Conservation (phyloP, 2,113 vertebrate species). For the Rana temporaria region DNA sequence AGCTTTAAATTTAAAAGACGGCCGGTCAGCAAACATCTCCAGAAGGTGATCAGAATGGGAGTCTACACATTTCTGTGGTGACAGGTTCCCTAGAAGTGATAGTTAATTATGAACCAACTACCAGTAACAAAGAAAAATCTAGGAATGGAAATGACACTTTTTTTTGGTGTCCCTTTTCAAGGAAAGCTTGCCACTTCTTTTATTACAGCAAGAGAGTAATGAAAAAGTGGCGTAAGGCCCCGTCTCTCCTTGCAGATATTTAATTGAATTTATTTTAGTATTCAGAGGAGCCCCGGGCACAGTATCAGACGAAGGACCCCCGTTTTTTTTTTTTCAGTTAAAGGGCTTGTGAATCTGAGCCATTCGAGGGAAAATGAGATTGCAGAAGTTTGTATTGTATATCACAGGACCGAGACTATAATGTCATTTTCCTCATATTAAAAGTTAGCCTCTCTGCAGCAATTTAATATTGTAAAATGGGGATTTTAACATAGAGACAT, state of each 20-base stretch:
- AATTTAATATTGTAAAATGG: conserved; percentile 21
- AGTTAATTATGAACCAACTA: no score
- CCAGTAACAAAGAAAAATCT: no score
- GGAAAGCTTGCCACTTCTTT: not conserved
- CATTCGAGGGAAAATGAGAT: conserved; percentile 15
- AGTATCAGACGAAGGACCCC: conserved; percentile 1
- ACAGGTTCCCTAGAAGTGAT: no score
- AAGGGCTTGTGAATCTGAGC: conserved; percentile 5
- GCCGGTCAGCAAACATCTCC: no score
- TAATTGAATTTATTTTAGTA: conserved; percentile 47
- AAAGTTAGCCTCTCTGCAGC: conserved; percentile 2
- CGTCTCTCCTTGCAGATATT: conserved; percentile 22
- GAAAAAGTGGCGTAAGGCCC: conserved; percentile 1
- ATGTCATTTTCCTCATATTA: not conserved
- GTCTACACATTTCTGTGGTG: no score
- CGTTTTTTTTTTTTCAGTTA: not conserved
- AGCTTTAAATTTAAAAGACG: no score
- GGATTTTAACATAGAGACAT: not conserved
- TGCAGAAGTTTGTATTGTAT: conserved; percentile 28
- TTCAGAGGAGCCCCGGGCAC: conserved; percentile 12
- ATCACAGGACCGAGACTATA: conserved; percentile 29
- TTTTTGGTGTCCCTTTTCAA: conserved; percentile 4
- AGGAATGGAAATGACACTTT: not conserved
- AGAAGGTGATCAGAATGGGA: no score
- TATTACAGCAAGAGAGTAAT: not conserved